Evolutionary conservation across 2,797 vertebrate species (phyloP), one percentile per base, ranked within the genome.

Genomic region (Falco cherrug): DNA sequence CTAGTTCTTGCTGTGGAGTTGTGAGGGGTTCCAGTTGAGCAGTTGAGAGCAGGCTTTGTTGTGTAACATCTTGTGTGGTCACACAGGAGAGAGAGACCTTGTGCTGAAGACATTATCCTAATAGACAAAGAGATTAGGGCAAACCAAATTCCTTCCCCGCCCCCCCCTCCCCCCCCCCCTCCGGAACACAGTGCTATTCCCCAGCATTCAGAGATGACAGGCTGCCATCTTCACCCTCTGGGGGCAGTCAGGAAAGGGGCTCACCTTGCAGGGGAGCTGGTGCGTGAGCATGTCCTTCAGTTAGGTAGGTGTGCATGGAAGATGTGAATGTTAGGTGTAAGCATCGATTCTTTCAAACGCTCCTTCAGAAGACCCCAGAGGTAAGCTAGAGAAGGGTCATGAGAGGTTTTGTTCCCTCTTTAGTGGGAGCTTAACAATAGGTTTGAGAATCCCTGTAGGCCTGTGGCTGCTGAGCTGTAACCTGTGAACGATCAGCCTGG

Each of bases 401-500:
- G 17, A 68, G n/a, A 51, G 5, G 13, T 57, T 12, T 79, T 82
- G 35, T 76, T 53, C 16, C 25, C 7, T 2, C 0, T 14, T 84
- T 70, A 15, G 26, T 31, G 26, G 41, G 26, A 94, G 9, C 51
- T 16, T 60, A 71, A 67, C 24, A 43, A 25, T 26, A n/a, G 21
- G 5, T 25, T 35, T 75, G 29, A 48, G 41, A 56, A 74, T 28
- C 6, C 16, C n/a, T 20, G 17, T 19, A 18, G 37, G 54, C 7
- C 4, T 77, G 69, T 4, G 22, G 86, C 93, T 10, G 20, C 75
- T 89, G 79, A 91, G n/a, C 78, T 75, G 73, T 70, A 88, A 88
- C 80, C 80, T 21, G 33, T 61, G 83, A 85, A 74, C 84, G 59
- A 60, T 97, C 90, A 92, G 89, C 95, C 86, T 94, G 92, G 76